A percentile compares a stretch with the other conserved stretches of the same genome.
Conservation (phyloP, 2,797 vertebrate species). For the Peromyscus melanophrys region DNA sequence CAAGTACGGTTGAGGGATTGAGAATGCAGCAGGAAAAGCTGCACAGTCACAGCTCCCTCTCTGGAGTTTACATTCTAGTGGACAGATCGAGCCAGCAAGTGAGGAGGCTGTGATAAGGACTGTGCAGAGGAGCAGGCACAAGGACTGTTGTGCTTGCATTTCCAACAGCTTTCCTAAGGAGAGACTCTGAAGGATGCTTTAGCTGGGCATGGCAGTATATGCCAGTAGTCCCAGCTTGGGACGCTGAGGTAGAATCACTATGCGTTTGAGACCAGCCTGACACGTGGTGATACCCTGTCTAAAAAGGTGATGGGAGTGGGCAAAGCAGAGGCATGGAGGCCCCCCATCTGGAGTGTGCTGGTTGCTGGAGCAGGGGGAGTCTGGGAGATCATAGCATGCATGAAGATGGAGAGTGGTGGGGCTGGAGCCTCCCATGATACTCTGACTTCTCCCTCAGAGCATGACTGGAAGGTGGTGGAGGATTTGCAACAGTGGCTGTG, state of each 20-base stretch:
- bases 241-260: neutral
- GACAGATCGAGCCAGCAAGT: neutral
- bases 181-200: neutral
- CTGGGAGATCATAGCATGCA: neutral
- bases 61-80: neutral
- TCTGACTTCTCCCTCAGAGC: neutral
- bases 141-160: neutral
- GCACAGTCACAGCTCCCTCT: neutral
- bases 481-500: neutral
- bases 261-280: neutral
- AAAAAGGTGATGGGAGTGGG: too few species aligned
- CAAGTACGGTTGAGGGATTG: neutral
- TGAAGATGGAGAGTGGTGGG: neutral
- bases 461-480: neutral
- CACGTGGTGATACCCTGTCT: neutral
- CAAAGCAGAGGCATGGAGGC: neutral
- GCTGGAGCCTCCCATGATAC: neutral
- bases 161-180: neutral
- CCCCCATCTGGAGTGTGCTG: neutral
- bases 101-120: neutral
- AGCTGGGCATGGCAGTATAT: neutral
- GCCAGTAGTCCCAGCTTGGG: neutral
- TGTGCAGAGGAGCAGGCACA: neutral
- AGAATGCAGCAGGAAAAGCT: neutral
- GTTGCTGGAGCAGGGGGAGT: neutral